These are phyloP conservation scores for Nansenia antarctica DNA, from an alignment of 2,113 vertebrate genomes.

Conservation along the genomic window DNA sequence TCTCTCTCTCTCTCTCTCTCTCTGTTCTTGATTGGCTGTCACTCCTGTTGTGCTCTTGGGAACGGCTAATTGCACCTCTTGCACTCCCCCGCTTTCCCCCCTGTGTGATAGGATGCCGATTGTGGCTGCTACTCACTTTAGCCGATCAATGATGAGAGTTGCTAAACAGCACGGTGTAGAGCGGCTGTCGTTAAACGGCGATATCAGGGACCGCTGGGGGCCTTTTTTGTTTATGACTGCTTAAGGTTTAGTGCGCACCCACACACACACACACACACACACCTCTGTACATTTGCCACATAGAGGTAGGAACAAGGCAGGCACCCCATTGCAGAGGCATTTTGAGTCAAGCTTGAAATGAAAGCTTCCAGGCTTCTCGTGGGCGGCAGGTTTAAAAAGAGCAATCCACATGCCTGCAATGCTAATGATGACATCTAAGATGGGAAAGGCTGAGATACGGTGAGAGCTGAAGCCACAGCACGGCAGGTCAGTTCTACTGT, in stretches of 20 bases:
- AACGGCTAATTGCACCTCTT: slow-evolving; percentile 74
- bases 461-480: no score
- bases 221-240: background rate
- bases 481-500: no score
- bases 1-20: slow-evolving; percentile 8
- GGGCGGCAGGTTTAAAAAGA: no score
- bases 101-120: slow-evolving; percentile 72
- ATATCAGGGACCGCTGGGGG: background rate
- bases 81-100: slow-evolving; percentile 55
- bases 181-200: background rate
- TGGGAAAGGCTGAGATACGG: no score
- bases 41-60: slow-evolving; percentile 63
- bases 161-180: slow-evolving; percentile 46
- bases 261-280: background rate
- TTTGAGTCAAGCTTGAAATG: no score
- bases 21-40: slow-evolving; percentile 60
- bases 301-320: background rate
- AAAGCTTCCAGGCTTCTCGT: no score
- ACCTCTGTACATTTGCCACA: background rate
- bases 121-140: slow-evolving; percentile 59
- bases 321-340: background rate
- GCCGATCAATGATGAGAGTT: slow-evolving; percentile 70
- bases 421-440: no score
- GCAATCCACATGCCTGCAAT: no score
- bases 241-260: background rate